Evolutionary conservation across 2,888 invertebrate genomes (phyloP), one percentile per base, ranked within the genome.

Genomic region (Trichopria drosophilae): DNA sequence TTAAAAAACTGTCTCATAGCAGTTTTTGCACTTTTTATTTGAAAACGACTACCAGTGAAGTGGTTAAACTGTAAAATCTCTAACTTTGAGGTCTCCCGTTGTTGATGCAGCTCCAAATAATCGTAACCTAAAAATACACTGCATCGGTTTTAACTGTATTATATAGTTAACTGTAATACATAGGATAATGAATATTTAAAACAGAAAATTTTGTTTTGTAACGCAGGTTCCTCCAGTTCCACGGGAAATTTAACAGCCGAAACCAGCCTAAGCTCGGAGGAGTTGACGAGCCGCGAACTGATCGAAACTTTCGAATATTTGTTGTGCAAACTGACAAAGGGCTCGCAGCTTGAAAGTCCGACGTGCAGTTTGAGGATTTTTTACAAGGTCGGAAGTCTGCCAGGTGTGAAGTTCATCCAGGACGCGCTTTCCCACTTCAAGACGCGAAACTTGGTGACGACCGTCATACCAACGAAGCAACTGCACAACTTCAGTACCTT

Each of bases 401-500:
- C 82, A 35, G 76, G 80, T 13, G 76, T 76, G 35, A 67, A 63
- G 42, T 70, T 75, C 40, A 72, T 78, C 50, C 69, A 73, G 24
- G 62, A 68, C 46, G 71, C 76, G 15, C 65, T 78, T 12, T 64
- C 67, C 13, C 70, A 63, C 36, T 74, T 74, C 57, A 63, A 64
- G 37, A 65, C 60, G 29, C 64, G 68, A 37, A 74, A 75, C 59
- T 80, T 88, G 60, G 86, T 86, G 49, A 84, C 85, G 62, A 89
- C 88, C 10, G 81, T 87, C 54, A 81, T 91, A 77, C 92, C 92
- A 42, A 90, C 90, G 59, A 81, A 83, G 60, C 86, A 86, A 72
- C 81, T 92, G 67, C 88, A 90, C 77, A 87, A 86, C 78, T 85
- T 86, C 60, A 85, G 85, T 79, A 89, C 89, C 66, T 88, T 89